phyloP scores from a whole-genome alignment of 2,888 invertebrate species.

The Limenitis camilla region DNA sequence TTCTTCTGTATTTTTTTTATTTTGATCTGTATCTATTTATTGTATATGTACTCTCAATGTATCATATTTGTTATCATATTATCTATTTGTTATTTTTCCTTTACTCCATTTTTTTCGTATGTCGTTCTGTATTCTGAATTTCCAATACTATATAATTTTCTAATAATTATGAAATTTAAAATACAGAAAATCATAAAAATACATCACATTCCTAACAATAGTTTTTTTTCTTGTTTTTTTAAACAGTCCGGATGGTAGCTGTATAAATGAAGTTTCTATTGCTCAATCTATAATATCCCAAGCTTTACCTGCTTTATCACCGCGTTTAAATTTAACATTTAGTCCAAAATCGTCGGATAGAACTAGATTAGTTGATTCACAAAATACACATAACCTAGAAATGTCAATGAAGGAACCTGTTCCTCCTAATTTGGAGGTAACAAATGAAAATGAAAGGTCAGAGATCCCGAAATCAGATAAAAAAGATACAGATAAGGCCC shows the following conservation, averaged over 20 bases:
- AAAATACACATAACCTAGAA: conserved; percentile 48
- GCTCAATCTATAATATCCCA: conserved; percentile 73
- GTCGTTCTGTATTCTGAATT: neutral
- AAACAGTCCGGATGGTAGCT: conserved; percentile 70
- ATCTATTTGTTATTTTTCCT: conserved; percentile 14
- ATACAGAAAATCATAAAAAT: conserved; percentile 4
- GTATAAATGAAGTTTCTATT: conserved; percentile 69
- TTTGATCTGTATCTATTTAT: neutral
- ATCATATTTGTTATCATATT: conserved; percentile 21
- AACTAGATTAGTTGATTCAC: conserved; percentile 59
- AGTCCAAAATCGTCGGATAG: conserved; percentile 65
- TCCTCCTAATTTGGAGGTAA: conserved; percentile 31
- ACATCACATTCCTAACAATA: conserved; percentile 37
- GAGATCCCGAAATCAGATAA: conserved; percentile 42
- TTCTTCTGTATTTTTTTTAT: conserved; percentile 50
- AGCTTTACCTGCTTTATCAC: conserved; percentile 68
- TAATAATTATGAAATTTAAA: conserved; percentile 15
- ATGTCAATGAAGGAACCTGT: conserved; percentile 54
- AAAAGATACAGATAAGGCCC: conserved; percentile 40
- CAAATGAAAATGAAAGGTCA: conserved; percentile 35
- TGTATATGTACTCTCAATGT: conserved; percentile 13
- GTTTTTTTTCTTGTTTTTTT: conserved; percentile 38
- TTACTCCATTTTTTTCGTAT: neutral
- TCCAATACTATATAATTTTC: conserved; percentile 3
- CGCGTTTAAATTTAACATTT: conserved; percentile 59